A percentile compares a stretch with the other conserved stretches of the same genome.
Evolutionary conservation across 2,797 vertebrate species (phyloP).

Genomic region (Spinus pinus): DNA sequence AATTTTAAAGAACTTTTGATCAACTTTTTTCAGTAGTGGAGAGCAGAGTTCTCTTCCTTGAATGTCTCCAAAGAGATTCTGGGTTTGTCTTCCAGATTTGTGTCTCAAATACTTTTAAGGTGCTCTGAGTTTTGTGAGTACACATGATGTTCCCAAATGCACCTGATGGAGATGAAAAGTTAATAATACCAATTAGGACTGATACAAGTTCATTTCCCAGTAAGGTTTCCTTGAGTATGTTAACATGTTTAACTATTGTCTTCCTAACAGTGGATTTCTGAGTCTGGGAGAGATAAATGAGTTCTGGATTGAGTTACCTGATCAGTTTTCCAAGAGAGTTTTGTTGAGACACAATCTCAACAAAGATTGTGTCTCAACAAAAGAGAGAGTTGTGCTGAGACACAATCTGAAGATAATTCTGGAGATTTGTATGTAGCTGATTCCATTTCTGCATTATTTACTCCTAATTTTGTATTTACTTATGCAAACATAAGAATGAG

Average conservation of each 20-base stretch:
- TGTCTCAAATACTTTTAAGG: neutral
- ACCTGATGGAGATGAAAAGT: neutral
- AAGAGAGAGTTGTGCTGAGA: neutral
- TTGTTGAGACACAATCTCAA: neutral
- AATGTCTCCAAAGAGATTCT: neutral
- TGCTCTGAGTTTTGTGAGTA: neutral
- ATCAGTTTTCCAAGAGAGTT: neutral
- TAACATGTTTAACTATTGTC: neutral
- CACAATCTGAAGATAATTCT: neutral
- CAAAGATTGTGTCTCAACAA: too few relatives aligned
- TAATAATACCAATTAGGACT: neutral
- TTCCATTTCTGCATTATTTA: neutral
- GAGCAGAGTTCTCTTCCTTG: neutral
- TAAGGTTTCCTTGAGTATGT: neutral
- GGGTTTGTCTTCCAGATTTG: neutral
- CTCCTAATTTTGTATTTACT: neutral
- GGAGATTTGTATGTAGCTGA: neutral
- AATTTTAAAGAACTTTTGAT: neutral
- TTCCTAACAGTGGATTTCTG: neutral
- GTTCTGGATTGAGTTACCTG: neutral
- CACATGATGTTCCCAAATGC: fast-evolving
- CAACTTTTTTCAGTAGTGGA: neutral
- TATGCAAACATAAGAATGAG: neutral
- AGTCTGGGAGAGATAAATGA: neutral
- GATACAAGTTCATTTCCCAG: neutral